Conservation (phyloP, 2,113 vertebrate species). For the Sorex araneus region DNA sequence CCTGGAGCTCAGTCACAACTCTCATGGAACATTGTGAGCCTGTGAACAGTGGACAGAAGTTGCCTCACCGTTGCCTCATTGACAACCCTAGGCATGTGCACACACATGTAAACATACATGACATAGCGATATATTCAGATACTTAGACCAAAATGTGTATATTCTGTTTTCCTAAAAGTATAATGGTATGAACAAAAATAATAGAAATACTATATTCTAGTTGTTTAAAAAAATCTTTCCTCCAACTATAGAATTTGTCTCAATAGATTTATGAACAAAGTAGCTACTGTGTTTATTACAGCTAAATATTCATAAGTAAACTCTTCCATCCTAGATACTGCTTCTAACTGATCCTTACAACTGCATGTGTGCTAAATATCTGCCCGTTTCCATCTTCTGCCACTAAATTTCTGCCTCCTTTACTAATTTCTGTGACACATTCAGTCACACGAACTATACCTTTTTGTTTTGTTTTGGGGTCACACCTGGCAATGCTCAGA, state of each 20-base stretch:
- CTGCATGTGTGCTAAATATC: background rate
- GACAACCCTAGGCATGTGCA: background rate
- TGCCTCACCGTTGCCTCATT: background rate
- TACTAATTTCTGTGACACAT: background rate
- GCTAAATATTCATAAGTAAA: background rate
- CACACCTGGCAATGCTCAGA: too few species aligned
- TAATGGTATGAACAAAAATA: background rate
- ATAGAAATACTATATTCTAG: background rate
- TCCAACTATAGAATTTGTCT: background rate
- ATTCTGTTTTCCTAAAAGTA: background rate
- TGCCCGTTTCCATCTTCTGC: background rate
- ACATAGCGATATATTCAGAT: background rate
- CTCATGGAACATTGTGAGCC: too few species aligned
- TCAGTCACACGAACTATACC: background rate
- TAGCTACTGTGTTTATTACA: background rate
- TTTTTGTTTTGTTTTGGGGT: background rate
- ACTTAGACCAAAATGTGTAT: background rate
- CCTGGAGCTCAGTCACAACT: too few species aligned
- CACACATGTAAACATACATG: background rate
- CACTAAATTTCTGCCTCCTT: background rate
- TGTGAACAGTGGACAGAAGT: too few species aligned
- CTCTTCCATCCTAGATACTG: background rate
- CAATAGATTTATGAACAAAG: background rate
- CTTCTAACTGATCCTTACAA: background rate
- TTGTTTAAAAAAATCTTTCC: constrained; percentile 50